Base-by-base conservation (phyloP, 2,113 vertebrate species). In the Tachysurus vachellii region DNA sequence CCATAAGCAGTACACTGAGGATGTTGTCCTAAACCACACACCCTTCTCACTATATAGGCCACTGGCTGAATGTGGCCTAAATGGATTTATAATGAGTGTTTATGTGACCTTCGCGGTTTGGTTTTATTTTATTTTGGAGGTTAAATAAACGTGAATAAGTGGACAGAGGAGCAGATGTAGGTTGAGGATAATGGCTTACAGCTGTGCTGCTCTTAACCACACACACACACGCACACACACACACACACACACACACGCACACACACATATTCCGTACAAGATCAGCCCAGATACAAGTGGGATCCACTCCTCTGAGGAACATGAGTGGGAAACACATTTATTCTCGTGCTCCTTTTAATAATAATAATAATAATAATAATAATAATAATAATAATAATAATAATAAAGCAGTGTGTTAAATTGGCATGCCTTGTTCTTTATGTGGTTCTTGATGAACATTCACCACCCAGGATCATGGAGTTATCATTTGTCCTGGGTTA, bases 121-220 rank as follows among this genome's bases (percentile, higher is more conserved):
- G 64, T 53, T 56, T 84, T 54, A 84, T 84, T 84, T 84, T 71
- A 71, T 84, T 71, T 71, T 71, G 19, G 64, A 84, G 82, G 82
- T 71, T 71, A 84, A 84, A 56, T 84, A 84, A 84, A 84, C 21
- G 21, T 73, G 82, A 70, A 56, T 71, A 56, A 54, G 64, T 50
- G 82, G 82, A 54, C 50, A 68, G 64, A 26, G 53, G 21, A 71
- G n/a, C 82, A 56, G 82, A 28, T 84, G 66, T 54, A 54, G 82
- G 82, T 47, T 9, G 28, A 57, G 50, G 82, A 36, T 73, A 84
- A 84, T 70, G 66, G 53, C 82, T 84, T 71, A 57, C 82, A 84
- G 64, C 64, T 84, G 64, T 84, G 82, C n/a, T 68, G 10, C 6
- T 61, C 77, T 71, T 59, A 88, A 88, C 89, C 89, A 89, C 64